These are phyloP conservation scores for Rhinophrynus dorsalis DNA, from an alignment of 2,797 vertebrate species.

Conservation along the genomic window DNA sequence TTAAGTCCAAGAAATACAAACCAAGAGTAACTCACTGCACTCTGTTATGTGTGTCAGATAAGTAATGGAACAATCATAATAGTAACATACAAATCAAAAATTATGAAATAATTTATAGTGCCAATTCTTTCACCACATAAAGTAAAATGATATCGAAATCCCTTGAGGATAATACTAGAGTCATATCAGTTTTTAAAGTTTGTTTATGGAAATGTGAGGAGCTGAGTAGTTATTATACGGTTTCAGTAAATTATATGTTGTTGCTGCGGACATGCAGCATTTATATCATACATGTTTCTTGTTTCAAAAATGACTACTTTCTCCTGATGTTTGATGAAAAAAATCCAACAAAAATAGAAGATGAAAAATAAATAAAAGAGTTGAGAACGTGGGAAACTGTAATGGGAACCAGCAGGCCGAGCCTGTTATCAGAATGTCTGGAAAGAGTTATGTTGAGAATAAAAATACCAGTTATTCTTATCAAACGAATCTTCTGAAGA, in stretches of 20 bases:
- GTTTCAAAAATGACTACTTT: conserved; percentile 2
- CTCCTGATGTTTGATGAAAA: neutral
- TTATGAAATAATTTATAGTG: too few species aligned
- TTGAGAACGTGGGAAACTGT: conserved; percentile 40
- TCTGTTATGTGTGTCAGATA: too few species aligned
- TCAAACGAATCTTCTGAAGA: conserved; percentile 3
- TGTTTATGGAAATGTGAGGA: neutral
- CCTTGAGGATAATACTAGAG: too few species aligned
- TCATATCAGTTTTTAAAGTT: too few species aligned
- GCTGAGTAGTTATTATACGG: neutral
- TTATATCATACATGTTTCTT: conserved; percentile 2
- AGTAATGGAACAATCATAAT: too few species aligned
- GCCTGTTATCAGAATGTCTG: conserved; percentile 15
- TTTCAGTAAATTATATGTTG: conserved; percentile 36
- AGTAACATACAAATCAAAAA: too few species aligned
- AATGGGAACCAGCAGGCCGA: neutral
- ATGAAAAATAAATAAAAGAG: neutral
- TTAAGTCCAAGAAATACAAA: too few species aligned
- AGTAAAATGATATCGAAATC: too few species aligned
- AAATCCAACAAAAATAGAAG: conserved; percentile 36
- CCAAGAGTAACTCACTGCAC: too few species aligned
- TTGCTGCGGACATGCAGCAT: neutral
- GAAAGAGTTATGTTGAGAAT: conserved; percentile 3
- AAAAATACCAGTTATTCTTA: conserved; percentile 1
- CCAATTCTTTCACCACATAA: too few species aligned